These are phyloP conservation scores for Lepidotrigona ventralis DNA, from an alignment of 1,140 invertebrate genomes.

Conservation along the genomic window DNA sequence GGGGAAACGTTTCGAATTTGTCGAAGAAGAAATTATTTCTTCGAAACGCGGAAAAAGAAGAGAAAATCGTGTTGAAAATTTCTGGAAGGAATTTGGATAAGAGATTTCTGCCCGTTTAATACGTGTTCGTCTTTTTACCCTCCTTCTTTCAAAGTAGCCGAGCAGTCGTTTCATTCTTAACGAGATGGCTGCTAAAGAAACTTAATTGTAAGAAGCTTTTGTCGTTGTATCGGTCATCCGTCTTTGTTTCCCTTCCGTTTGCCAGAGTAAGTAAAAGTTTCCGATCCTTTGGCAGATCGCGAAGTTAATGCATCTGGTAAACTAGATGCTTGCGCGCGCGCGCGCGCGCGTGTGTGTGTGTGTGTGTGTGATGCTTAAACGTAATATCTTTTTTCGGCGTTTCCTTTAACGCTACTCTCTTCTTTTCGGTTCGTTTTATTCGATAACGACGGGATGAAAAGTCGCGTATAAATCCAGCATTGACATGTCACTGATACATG, in stretches of 20 bases:
- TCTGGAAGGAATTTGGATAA: background rate
- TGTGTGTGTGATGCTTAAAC: too few relatives aligned
- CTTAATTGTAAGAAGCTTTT: slow-evolving; percentile 17
- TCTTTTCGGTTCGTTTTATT: background rate
- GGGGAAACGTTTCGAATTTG: background rate
- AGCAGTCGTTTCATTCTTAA: slow-evolving; percentile 13
- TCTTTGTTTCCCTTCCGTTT: background rate
- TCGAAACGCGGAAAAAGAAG: background rate
- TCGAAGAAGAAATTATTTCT: background rate
- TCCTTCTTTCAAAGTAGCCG: background rate
- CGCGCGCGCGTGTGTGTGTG: too few relatives aligned
- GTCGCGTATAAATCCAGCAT: background rate
- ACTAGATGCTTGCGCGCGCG: too few relatives aligned
- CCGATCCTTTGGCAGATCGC: background rate
- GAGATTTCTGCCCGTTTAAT: background rate
- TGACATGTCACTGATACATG: slow-evolving; percentile 5
- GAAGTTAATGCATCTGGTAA: background rate
- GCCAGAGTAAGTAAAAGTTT: too few relatives aligned
- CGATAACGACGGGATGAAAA: background rate
- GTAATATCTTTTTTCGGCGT: background rate
- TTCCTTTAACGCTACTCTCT: background rate
- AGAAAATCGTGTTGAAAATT: too few relatives aligned
- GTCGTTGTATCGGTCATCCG: background rate
- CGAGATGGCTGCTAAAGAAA: background rate
- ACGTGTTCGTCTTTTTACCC: background rate